Base-by-base conservation (phyloP, 23 tunicate species). In the Corella eumyota region DNA sequence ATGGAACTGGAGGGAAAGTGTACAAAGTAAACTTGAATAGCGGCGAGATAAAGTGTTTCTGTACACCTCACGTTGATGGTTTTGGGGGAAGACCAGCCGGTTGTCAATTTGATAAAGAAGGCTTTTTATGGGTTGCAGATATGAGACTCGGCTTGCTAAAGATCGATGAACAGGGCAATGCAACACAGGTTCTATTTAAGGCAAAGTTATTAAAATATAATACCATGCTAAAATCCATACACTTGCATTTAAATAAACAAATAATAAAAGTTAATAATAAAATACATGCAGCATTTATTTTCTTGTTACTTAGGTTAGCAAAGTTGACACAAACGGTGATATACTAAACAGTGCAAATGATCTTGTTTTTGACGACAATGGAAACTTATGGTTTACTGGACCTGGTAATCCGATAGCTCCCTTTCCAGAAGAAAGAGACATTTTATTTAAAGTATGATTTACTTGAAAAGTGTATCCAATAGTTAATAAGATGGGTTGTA, bases 321-420 rank as follows among this genome's bases (percentile, higher is more conserved):
- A 61, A 60, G 75, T 73, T 5, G 92, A 82, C 61, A 54, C 75
- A 0, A 54, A 67, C 36, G 92, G 92, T 2, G 54, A 82, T 46
- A 35, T 69, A 4, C 45, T 82, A 20, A 68, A 74, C 34, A 81
- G 92, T 0, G 79, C 63, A 19, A 82, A 82, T 30, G 92, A 82
- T 45, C 55, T 82, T 1, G 92, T 82, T 24, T 66, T 82, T 45
- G 92, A 82, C 63, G 70, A 73, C 3, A 71, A 82, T 44, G 92
- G 92, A 55, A 74, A 82, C 37, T 40, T 82, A 7, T 82, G 81
- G 81, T 69, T 74, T 38, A 82, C 92, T 3, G 92, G 76, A 27
- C 92, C 92, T 4, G 92, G 92, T 0, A 74, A 76, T 30, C 34
- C 60, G 4, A 74, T 82, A 20, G 92, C 92, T 4, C 92, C 92